These are phyloP conservation scores for Chrosomus eos DNA, from an alignment of 2,797 vertebrate genomes.

Conservation along the genomic window DNA sequence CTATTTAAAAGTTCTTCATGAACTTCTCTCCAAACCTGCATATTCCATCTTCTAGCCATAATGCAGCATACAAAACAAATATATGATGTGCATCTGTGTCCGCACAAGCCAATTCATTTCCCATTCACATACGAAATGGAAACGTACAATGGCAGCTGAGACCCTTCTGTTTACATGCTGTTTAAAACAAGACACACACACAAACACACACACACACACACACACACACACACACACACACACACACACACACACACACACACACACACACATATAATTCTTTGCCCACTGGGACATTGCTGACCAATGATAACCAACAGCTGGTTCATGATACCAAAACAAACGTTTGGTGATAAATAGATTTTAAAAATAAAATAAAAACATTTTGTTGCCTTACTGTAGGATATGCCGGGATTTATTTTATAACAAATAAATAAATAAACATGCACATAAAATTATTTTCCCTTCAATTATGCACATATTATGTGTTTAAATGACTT, in stretches of 20 bases:
- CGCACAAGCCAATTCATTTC: conserved; percentile 6
- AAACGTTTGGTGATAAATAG: neutral
- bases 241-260: neutral
- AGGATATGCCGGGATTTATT: neutral
- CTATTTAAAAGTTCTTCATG: conserved; percentile 76
- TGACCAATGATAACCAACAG: conserved; percentile 24
- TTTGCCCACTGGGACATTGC: conserved; percentile 7
- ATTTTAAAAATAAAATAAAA: neutral
- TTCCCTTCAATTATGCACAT: neutral
- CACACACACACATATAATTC: neutral
- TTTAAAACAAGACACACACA: conserved; percentile 13
- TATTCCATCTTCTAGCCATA: conserved; percentile 35
- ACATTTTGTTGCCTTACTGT: neutral
- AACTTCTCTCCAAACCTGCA: conserved; percentile 21
- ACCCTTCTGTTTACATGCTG: conserved; percentile 32
- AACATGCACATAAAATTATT: neutral
- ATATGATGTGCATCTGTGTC: conserved; percentile 31
- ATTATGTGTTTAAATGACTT: conserved; percentile 3
- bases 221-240: neutral
- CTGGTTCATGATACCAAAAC: neutral
- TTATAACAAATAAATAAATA: neutral
- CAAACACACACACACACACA: neutral
- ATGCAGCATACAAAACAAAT: conserved; percentile 27
- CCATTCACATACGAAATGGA: conserved; percentile 35
- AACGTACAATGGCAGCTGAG: conserved; percentile 49